These are phyloP conservation scores for Phrynocephalus guinanensis DNA, from an alignment of 2,797 vertebrate genomes.

Conservation along the genomic window DNA sequence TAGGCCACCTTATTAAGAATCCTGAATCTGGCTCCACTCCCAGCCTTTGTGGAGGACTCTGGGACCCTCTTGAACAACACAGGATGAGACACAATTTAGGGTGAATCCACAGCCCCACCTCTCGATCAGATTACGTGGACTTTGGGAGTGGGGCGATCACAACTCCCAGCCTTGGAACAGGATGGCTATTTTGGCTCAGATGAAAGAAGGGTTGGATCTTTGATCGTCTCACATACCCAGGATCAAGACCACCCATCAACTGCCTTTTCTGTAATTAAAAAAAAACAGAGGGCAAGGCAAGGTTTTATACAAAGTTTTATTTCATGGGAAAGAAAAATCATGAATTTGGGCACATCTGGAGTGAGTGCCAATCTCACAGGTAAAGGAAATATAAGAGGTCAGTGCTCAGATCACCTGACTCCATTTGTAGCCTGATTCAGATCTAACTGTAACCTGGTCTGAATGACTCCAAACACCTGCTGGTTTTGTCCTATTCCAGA, in stretches of 20 bases:
- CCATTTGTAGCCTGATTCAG: no score
- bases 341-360: neutral
- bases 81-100: neutral
- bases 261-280: neutral
- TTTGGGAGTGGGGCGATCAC: neutral
- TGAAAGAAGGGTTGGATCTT: neutral
- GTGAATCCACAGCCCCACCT: neutral
- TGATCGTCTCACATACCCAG: neutral
- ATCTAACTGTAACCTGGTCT: no score
- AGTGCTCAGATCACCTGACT: no score
- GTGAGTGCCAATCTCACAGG: neutral
- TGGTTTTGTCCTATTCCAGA: no score
- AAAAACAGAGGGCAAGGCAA: neutral
- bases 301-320: neutral
- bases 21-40: no score
- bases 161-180: no score
- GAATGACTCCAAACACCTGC: no score
- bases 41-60: no score
- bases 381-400: no score
- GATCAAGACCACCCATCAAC: neutral
- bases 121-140: neutral
- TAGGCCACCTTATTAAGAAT: neutral
- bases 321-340: neutral
- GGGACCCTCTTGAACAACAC: no score
- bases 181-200: neutral